Percentiles rank a stretch among this genome's conserved stretches.
These are phyloP conservation scores for Drosophila parthenogenetica DNA, from an alignment of 2,888 invertebrate genomes.

Conservation along the genomic window DNA sequence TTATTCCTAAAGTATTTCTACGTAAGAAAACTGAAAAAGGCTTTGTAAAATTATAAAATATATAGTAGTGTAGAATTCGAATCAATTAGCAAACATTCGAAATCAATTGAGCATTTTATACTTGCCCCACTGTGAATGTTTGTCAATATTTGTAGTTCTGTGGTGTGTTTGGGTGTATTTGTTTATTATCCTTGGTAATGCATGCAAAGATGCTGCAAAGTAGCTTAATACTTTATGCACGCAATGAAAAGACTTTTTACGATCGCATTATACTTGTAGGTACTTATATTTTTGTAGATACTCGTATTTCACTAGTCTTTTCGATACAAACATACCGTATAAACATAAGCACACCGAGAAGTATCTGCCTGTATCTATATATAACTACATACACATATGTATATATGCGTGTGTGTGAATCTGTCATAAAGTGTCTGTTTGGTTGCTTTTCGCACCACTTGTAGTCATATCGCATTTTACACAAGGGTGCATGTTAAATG, in stretches of 20 bases:
- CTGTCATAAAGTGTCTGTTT: conserved; percentile 23
- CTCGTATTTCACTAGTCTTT: conserved; percentile 48
- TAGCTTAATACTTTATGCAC: conserved; percentile 82
- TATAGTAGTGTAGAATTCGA: too few relatives aligned
- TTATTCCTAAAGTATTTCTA: too few relatives aligned
- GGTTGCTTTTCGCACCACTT: conserved; percentile 42
- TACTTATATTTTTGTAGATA: conserved; percentile 72
- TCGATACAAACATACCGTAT: conserved; percentile 55
- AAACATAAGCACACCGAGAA: conserved; percentile 11
- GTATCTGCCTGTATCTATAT: conserved; percentile 3
- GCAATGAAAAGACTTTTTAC: conserved; percentile 83
- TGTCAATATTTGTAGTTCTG: conserved; percentile 16
- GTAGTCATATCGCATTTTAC: conserved; percentile 68
- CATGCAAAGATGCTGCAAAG: conserved; percentile 82
- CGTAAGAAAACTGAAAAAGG: too few relatives aligned
- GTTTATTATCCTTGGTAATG: conserved; percentile 76
- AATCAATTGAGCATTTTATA: background rate
- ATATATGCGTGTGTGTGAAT: background rate
- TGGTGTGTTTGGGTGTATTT: conserved; percentile 43
- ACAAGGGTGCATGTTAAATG: conserved; percentile 75
- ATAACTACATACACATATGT: conserved; percentile 5
- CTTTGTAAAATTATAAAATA: too few relatives aligned
- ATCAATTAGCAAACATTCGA: background rate
- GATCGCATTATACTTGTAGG: conserved; percentile 82
- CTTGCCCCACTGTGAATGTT: conserved; percentile 38